Conservation (phyloP, 2,113 vertebrate species). For the Melanerpes aurifrons region DNA sequence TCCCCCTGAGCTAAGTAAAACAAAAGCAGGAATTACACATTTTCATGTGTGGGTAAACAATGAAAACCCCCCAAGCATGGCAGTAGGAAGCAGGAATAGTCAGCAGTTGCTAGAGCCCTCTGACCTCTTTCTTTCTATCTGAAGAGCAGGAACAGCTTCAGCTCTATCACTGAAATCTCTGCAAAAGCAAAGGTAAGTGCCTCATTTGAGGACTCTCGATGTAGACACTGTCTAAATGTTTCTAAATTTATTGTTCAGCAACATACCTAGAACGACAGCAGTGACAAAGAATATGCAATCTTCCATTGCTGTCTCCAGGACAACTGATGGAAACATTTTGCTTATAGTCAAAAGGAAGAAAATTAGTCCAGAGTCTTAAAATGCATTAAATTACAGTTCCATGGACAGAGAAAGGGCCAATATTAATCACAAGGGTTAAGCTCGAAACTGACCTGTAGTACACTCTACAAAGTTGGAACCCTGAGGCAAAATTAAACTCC, state of each 20-base stretch:
- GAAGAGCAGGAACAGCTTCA: background rate
- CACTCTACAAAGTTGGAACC: background rate
- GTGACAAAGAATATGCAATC: background rate
- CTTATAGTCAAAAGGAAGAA: background rate
- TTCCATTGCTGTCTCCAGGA: background rate
- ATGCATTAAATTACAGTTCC: background rate
- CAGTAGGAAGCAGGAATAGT: slow-evolving; percentile 53
- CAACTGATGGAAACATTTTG: background rate
- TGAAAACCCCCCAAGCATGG: background rate
- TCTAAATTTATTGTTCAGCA: background rate
- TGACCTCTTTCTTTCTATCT: background rate
- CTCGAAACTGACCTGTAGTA: background rate
- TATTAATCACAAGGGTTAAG: background rate
- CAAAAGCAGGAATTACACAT: slow-evolving; percentile 55
- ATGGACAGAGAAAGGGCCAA: background rate
- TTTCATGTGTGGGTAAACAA: slow-evolving; percentile 38
- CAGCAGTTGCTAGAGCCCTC: background rate
- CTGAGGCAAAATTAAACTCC: background rate
- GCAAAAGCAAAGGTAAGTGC: background rate
- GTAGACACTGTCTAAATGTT: background rate
- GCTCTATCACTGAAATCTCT: background rate
- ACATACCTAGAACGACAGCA: rapidly evolving
- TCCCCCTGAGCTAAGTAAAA: background rate
- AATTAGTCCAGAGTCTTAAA: background rate
- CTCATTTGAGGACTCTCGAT: background rate